These are phyloP conservation scores for Etia nguti DNA, from an alignment of 2,113 vertebrate genomes.

Conservation along the genomic window DNA sequence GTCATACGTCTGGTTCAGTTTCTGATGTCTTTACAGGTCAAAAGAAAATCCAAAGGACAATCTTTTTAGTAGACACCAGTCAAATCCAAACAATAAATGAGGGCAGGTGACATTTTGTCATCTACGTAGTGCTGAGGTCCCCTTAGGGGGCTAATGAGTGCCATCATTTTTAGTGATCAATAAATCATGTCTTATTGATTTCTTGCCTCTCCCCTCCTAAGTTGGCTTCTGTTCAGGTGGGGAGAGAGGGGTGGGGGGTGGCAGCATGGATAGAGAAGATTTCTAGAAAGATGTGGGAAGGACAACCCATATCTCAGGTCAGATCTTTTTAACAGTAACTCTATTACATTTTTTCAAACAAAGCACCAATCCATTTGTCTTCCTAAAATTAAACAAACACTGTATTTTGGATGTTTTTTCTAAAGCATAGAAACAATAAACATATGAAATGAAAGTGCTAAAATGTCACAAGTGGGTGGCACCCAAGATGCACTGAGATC, in stretches of 20 bases:
- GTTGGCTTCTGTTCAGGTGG: conserved; percentile 68
- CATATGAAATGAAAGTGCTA: background rate
- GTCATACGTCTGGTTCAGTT: background rate
- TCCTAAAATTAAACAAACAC: background rate
- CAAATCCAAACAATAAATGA: background rate
- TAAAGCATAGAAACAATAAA: background rate
- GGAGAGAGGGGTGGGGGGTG: background rate
- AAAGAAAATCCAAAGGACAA: background rate
- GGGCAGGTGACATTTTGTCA: conserved; percentile 76
- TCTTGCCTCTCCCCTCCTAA: conserved; percentile 51
- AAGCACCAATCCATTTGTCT: background rate
- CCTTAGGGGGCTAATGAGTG: conserved; percentile 78
- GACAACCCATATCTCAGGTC: background rate
- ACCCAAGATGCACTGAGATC: background rate
- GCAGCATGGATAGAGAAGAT: background rate
- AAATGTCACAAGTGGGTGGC: background rate
- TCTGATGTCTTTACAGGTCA: background rate
- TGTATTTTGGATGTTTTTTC: background rate
- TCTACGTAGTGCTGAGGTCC: conserved; percentile 71
- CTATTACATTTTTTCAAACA: background rate
- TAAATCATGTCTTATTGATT: conserved; percentile 83
- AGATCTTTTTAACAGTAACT: background rate
- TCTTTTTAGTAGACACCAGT: background rate
- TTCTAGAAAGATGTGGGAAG: background rate
- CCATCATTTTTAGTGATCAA: conserved; percentile 80